Evolutionary conservation across 2,888 invertebrate species (phyloP), one percentile per base, ranked within the genome.

Genomic region (Mechanitis mazaeus): DNA sequence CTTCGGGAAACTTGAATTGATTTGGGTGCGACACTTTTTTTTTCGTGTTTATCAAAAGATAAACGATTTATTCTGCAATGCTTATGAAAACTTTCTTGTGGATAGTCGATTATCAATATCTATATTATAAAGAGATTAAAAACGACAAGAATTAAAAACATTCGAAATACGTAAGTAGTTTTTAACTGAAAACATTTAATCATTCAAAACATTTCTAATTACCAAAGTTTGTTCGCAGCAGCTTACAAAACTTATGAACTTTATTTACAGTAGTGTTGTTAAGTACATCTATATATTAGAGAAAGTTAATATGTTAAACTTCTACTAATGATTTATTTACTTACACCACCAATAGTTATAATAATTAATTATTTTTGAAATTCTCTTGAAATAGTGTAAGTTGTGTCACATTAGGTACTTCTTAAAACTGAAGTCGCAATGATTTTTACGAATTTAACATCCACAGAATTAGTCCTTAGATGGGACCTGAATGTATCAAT

Each of bases 181-280:
- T 6, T 6, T 35, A 5, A 35, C 46, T 58, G 3, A 31, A 35
- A 42, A 42, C 12, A 31, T 42, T 28, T 28, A 38, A n/a, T 53
- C 58, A 58, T 33, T 12, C 31, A 11, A 53, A 58, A 58, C 58
- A 42, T 42, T 11, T 31, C 53, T 54, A 62, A 62, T 62, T 62
- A 62, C 31, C 55, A 53, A 62, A 62, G 62, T 59, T 56, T 50
- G 38, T 7, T 61, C 58, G 53, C 45, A 56, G 45, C 55, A 38
- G 58, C 58, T 57, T 46, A n/a, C 54, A 38, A 46, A 38, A 35
- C 35, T 50, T 50, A 31, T 42, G 35, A 35, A 31, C 45, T 56
- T 62, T 20, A 20, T 20, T 20, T 58, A 50, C 11, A 50, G 7
- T 28, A 50, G 31, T 50, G 31, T 50, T 50, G 50, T 50, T 50